Base-by-base conservation (phyloP, 1,140 invertebrate genomes). In the Chironomus striatipennis region DNA sequence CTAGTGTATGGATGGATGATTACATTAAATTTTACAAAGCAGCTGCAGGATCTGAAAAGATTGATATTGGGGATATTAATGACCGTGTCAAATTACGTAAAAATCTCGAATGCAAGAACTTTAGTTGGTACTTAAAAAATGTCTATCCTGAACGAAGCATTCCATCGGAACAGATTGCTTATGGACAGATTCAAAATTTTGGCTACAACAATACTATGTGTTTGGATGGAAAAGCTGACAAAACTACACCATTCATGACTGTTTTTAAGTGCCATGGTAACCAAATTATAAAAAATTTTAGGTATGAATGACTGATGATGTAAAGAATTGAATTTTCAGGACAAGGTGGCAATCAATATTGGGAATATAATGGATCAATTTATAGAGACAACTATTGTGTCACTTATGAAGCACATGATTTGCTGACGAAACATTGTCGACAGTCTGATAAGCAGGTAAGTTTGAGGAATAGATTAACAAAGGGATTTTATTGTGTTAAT, bases 51-150 rank as follows among this genome's bases (percentile, higher is more conserved):
- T 75, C 87, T 0, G 86, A 86, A 74, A 83, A 87, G 43, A 83
- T 90, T 10, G 83, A 89, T 72, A 93, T 89, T 78, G 95, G 95
- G 0, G 91, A 98, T 82, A 86, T 98, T 15, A 87, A 88, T 0
- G 88, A 91, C 0, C 85, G 96, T 75, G 75, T 90, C 5, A 82
- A 85, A 72, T 82, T 97, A 9, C 83, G 94, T 2, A 84, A 91
- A 75, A 82, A 84, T 21, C 82, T 97, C 0, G 84, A 91, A 4
- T 98, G 97, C 81, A 90, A 94, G 75, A 87, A 89, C 74, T 99
- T 99, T 81, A 86, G 90, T 42, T 99, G 97, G 97, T 99, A 98
- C 80, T 84, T 99, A 76, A 89, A 96, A 73, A 93, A 92, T 80
- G 87, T 99, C 4, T 97, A 96, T 82, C 95, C 94, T 0, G 92